phyloP scores from a whole-genome alignment of 2,113 vertebrate species.

The Tor tambroides region DNA sequence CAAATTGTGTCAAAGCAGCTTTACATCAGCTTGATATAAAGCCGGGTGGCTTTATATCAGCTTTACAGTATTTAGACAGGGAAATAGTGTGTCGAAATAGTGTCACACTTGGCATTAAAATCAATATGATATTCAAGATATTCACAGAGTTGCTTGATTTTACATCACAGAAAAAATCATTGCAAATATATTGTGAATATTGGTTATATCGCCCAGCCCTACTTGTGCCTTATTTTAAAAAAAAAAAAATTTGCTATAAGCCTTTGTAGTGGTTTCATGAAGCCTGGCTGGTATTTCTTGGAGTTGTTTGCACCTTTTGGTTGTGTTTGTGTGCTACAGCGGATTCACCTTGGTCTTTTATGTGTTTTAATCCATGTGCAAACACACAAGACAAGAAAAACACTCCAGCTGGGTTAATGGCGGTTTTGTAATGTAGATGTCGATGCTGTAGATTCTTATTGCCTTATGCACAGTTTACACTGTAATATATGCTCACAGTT shows the following conservation, averaged over 20 bases:
- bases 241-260: background rate
- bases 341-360: background rate
- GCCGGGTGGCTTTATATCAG: too few relatives aligned
- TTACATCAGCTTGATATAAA: too few relatives aligned
- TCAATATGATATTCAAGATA: background rate
- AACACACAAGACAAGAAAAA: conserved; percentile 7
- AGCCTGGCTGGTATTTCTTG: conserved; percentile 24
- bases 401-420: conserved; percentile 9
- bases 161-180: background rate
- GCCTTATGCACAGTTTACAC: background rate
- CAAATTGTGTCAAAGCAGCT: too few relatives aligned
- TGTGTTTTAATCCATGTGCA: conserved; percentile 16
- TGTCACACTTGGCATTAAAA: background rate
- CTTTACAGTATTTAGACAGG: too few relatives aligned
- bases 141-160: conserved; percentile 22
- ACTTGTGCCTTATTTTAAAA: background rate
- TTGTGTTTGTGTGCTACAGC: conserved; percentile 21
- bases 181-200: conserved; percentile 14
- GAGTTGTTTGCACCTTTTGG: conserved; percentile 29
- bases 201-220: conserved; percentile 1
- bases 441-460: background rate
- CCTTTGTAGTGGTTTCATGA: background rate
- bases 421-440: background rate
- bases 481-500: background rate
- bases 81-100: too few relatives aligned